Conservation (phyloP, 1,140 invertebrate genomes). For the Bombus terrestris region DNA sequence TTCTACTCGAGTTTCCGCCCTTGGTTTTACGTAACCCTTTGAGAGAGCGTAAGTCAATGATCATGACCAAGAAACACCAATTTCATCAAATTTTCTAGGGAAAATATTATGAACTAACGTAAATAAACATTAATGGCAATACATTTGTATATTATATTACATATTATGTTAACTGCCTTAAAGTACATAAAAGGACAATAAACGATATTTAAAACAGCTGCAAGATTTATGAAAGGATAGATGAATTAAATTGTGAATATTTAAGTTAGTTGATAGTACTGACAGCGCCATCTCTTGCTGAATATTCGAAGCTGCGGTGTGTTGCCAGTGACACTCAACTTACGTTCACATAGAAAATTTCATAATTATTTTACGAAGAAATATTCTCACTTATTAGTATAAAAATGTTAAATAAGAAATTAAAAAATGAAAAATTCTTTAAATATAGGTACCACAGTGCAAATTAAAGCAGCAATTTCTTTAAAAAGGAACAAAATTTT, state of each 20-base stretch:
- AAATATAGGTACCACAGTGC: background rate
- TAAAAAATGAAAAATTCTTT: background rate
- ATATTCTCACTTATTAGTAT: background rate
- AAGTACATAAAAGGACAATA: background rate
- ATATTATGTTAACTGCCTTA: background rate
- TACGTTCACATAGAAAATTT: background rate
- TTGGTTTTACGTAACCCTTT: slow-evolving; percentile 47
- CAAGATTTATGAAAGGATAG: background rate
- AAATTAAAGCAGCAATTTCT: background rate
- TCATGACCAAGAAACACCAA: background rate
- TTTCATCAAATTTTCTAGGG: background rate
- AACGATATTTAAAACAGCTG: background rate
- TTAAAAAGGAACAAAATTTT: background rate
- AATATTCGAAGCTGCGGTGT: slow-evolving; percentile 46
- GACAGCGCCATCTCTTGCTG: slow-evolving; percentile 71
- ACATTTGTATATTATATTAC: background rate
- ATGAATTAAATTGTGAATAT: background rate
- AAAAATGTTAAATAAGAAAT: background rate
- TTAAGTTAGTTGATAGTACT: slow-evolving; percentile 30
- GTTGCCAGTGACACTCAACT: slow-evolving; percentile 63
- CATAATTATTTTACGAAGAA: background rate
- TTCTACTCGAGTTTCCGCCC: slow-evolving; percentile 64
- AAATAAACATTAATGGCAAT: background rate
- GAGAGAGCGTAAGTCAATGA: background rate
- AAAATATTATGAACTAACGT: background rate